Percentiles rank a stretch among this genome's conserved stretches.
Conservation (phyloP, 2,797 vertebrate species). For the Manis javanica region DNA sequence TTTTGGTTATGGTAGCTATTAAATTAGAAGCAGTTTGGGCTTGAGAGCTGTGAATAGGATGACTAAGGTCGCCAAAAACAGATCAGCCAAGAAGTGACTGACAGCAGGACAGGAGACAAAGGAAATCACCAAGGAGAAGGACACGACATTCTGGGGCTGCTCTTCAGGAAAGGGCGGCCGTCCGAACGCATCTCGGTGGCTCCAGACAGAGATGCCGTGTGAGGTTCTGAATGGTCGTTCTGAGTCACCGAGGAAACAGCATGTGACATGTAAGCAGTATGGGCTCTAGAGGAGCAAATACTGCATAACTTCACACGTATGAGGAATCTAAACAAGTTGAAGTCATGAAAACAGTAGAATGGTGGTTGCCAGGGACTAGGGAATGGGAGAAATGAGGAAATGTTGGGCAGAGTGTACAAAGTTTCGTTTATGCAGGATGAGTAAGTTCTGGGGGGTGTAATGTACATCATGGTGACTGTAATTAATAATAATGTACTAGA, state of each 20-base stretch:
- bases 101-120: neutral
- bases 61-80: neutral
- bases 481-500: neutral
- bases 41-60: neutral
- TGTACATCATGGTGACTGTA: neutral
- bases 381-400: neutral
- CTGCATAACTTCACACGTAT: neutral
- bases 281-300: neutral
- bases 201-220: neutral
- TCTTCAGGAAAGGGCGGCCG: neutral
- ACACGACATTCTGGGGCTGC: slow-evolving; percentile 30
- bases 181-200: neutral
- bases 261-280: neutral
- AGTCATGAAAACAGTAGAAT: neutral
- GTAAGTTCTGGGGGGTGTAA: neutral
- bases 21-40: slow-evolving; percentile 1
- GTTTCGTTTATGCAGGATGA: neutral
- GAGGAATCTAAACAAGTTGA: neutral
- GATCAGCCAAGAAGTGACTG: neutral
- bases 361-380: neutral
- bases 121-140: neutral
- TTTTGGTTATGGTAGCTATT: neutral
- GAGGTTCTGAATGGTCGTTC: neutral
- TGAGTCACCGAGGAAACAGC: neutral
- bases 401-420: neutral